These are phyloP conservation scores for Nemotelus pantherinus DNA, from an alignment of 2,888 invertebrate species.

Conservation along the genomic window DNA sequence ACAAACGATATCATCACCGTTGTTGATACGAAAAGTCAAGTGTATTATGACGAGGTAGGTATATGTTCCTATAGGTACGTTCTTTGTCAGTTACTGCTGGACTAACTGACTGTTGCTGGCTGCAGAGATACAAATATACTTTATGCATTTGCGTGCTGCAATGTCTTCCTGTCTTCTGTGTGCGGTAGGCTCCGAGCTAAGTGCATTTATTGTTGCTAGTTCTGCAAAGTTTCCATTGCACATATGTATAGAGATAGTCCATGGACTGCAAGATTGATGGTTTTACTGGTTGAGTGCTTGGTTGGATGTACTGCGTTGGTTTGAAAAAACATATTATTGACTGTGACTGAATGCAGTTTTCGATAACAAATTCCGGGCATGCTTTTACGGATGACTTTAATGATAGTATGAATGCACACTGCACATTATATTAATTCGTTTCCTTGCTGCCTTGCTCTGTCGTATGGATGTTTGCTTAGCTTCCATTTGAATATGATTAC, in stretches of 20 bases:
- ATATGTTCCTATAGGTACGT: not conserved
- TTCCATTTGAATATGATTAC: conserved; percentile 5
- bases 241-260: too few relatives aligned
- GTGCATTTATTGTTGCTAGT: not conserved
- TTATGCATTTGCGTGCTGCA: conserved; percentile 7
- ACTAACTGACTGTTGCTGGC: not conserved
- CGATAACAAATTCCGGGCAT: conserved; percentile 25
- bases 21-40: conserved; percentile 2
- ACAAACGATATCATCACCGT: not conserved
- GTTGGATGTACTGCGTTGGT: too few relatives aligned
- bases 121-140: not conserved
- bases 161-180: conserved; percentile 9
- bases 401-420: conserved; percentile 18
- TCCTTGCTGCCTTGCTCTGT: not conserved
- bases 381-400: conserved; percentile 9
- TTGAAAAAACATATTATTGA: too few relatives aligned
- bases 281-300: too few relatives aligned
- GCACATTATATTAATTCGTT: too few relatives aligned
- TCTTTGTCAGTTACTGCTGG: not conserved
- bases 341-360: conserved; percentile 1
- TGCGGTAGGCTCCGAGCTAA: not conserved
- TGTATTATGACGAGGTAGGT: not conserved
- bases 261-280: too few relatives aligned
- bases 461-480: not conserved
- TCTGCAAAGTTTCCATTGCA: too few relatives aligned